phyloP scores from a whole-genome alignment of 2,888 invertebrate species.

The Amphiduros pacificus region DNA sequence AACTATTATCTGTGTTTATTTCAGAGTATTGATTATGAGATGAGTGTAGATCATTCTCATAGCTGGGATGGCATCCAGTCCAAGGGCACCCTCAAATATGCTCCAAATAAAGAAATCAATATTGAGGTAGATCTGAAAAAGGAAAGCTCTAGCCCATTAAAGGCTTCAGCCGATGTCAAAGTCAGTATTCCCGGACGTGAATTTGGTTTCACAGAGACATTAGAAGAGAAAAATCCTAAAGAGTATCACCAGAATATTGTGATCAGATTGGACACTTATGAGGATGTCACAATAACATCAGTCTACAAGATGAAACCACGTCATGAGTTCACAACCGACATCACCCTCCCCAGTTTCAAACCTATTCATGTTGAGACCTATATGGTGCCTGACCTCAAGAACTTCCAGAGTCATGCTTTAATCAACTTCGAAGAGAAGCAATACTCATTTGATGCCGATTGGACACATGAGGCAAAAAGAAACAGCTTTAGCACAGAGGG shows the following conservation, averaged over 20 bases:
- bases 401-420: constrained; percentile 4
- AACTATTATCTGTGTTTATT: not conserved
- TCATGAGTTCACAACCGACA: constrained; percentile 5
- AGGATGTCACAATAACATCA: constrained; percentile 2
- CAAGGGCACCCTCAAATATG: constrained; percentile 10
- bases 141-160: constrained; percentile 21
- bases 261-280: not conserved
- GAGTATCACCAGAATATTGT: constrained; percentile 5
- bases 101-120: not conserved
- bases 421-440: not conserved
- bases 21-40: constrained; percentile 18
- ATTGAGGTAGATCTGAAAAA: constrained; percentile 20
- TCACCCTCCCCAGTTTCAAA: not conserved
- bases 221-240: constrained; percentile 2
- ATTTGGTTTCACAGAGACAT: constrained; percentile 1
- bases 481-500: not conserved
- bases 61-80: constrained; percentile 15
- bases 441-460: constrained; percentile 2
- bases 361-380: constrained; percentile 1
- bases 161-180: constrained; percentile 1
- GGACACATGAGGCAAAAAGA: not conserved
- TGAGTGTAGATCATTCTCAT: constrained; percentile 20
- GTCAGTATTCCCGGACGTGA: not conserved
- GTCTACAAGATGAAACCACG: constrained; percentile 4
- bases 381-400: constrained; percentile 4